Percentiles rank a stretch among this genome's conserved stretches.
Conservation (phyloP, 2,888 invertebrate genomes). For the Corbicula japonica region DNA sequence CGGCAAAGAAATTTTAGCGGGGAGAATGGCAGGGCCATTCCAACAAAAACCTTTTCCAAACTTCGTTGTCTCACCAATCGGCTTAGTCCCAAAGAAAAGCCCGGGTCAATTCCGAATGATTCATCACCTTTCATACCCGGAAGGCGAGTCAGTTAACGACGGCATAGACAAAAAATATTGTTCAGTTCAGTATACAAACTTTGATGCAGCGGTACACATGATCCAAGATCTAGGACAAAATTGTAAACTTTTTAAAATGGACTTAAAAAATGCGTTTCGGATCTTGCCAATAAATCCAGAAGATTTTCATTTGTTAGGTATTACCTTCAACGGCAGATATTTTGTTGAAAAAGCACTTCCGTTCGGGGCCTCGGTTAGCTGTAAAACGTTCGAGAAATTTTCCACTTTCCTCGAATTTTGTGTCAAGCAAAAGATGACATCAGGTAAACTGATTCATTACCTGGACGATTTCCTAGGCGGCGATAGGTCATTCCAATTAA, state of each 20-base stretch:
- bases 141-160: conserved; percentile 49
- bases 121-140: conserved; percentile 54
- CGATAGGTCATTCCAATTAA: no score
- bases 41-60: conserved; percentile 27
- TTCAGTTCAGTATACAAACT: conserved; percentile 33
- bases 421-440: no score
- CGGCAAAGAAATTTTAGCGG: conserved; percentile 29
- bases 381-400: no score
- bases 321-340: no score
- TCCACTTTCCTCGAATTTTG: no score
- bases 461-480: no score
- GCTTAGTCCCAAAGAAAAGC: conserved; percentile 54
- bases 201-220: conserved; percentile 39
- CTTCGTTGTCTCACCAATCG: conserved; percentile 47
- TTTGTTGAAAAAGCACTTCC: no score
- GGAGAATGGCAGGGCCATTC: conserved; percentile 40
- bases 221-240: conserved; percentile 18
- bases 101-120: conserved; percentile 48
- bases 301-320: conserved; percentile 30
- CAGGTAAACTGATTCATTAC: no score
- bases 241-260: conserved; percentile 27
- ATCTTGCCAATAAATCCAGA: conserved; percentile 17
- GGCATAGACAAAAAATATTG: conserved; percentile 33
- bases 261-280: conserved; percentile 32
- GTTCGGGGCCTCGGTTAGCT: no score